A percentile compares a stretch with the other conserved stretches of the same genome.
These are phyloP conservation scores for Drosophila trapezifrons DNA, from an alignment of 1,140 invertebrate genomes.

Conservation along the genomic window DNA sequence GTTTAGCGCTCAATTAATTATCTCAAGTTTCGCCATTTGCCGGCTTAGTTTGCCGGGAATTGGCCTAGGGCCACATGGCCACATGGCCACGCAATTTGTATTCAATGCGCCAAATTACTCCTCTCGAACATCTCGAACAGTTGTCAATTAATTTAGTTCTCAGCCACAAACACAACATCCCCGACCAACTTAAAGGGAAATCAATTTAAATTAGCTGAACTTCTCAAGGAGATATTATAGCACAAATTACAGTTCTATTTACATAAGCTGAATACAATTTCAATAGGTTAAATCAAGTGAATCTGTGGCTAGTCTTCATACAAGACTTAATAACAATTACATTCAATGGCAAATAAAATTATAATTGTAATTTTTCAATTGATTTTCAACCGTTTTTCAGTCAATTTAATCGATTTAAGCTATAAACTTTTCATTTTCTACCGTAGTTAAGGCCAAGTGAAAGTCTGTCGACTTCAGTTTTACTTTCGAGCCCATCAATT, in stretches of 20 bases:
- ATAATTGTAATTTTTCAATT: too few relatives aligned
- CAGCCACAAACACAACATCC: neutral
- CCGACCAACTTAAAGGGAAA: neutral
- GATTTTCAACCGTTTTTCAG: too few relatives aligned
- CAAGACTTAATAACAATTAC: too few relatives aligned
- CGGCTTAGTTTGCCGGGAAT: slow-evolving; percentile 55
- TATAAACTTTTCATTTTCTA: neutral
- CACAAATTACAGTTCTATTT: neutral
- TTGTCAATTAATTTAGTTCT: slow-evolving; percentile 49
- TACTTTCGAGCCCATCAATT: neutral
- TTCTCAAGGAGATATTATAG: neutral
- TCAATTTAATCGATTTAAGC: neutral
- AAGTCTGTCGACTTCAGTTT: neutral
- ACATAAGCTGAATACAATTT: neutral
- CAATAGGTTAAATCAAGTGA: neutral
- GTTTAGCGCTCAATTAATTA: slow-evolving; percentile 80
- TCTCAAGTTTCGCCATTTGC: slow-evolving; percentile 76
- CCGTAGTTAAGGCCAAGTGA: neutral
- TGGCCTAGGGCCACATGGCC: slow-evolving; percentile 32
- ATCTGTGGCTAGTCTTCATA: too few relatives aligned
- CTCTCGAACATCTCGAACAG: slow-evolving; percentile 39
- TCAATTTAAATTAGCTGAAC: slow-evolving; percentile 22
- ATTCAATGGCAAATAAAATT: too few relatives aligned
- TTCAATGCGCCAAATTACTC: slow-evolving; percentile 56
- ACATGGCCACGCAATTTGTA: slow-evolving; percentile 67